Base-by-base conservation (phyloP, 2,888 invertebrate species). In the Spodoptera littoralis region DNA sequence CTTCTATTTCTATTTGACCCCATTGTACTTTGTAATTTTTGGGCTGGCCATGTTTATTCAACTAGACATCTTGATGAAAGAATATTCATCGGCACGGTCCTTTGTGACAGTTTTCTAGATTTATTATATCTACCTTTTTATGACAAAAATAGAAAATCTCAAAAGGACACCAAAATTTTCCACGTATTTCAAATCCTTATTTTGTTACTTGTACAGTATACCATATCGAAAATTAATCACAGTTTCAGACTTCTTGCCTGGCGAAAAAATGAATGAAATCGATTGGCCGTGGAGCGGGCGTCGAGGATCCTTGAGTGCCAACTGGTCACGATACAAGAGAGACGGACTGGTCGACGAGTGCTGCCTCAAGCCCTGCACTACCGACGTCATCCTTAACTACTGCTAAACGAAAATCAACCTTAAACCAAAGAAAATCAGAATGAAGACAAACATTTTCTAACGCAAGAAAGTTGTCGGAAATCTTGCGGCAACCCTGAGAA, bases 341-440 rank as follows among this genome's bases (percentile, higher is more conserved):
- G 60, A 65, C 0, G 88, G 88, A 3, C 76, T 89, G 6, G 88
- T 80, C 11, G 86, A 88, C 66, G 87, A 88, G 48, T 89, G 88
- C 73, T 89, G 88, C 71, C 74, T 84, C 13, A 86, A 87, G 42
- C 77, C 86, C 0, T 89, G 89, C 73, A 81, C 84, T 42, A 72
- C 79, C 8, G 83, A 84, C 12, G 83, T 85, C 56, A 87, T 88
- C 46, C 81, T 83, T 11, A 80, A 70, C 61, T 88, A 87, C 62
- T 88, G 88, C 65, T 87, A 77, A 70, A 69, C 61, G 47, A 60
- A 44, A 73, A 44, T n/a, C 42, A 13, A 6, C 44, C 36, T 53
- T 47, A 27, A 12, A 12, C 3, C 11, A 0, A 13, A 36, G 36
- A 52, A 13, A 0, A 43, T 65, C 22, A 43, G 42, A 53, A 72